Evolutionary conservation across 2,113 vertebrate species (phyloP), one percentile per base, ranked within the genome.

Genomic region (Speoplatyrhinus poulsoni): DNA sequence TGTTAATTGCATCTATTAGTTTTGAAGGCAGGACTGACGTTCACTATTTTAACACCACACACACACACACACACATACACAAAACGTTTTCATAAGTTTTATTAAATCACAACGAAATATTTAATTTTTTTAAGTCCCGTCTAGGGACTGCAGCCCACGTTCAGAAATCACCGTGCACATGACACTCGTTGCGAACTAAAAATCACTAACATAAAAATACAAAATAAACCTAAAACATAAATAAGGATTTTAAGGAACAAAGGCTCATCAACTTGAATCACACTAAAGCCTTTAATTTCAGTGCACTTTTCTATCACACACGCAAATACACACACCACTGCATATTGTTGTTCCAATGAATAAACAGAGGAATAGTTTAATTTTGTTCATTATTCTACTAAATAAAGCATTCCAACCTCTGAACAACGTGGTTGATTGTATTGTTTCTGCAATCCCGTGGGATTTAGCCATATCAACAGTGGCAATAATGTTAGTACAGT

Each of bases 151-250:
- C 68, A 72, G 72, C 80, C 46, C 70, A 70, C 76, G 80, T 69
- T 63, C 71, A 82, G 70, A 66, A 76, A 78, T 84, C 79, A 81
- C 41, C 79, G 81, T 76, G 75, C 77, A 83, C 84, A 77, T 65
- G 68, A 82, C 72, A 76, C 71, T 26, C 64, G 26, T 53, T 46
- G 46, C 56, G 12, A 58, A 57, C 9, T 12, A 32, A 58, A 32
- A 32, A 10, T 3, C 74, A 76, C 69, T 57, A 26, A 46, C 15
- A 73, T 47, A 54, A 52, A 17, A 32, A 12, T 3, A 9, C 13
- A 65, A 49, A 2, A 26, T 17, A 50, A 26, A 26, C 26, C 41
- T 63, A 9, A 52, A 58, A 60, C 68, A 80, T 58, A 32, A 58
- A 12, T 55, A 33, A 6, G 36, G 36, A 41, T 41, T 41, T 41